Conservation (phyloP, 2,888 invertebrate species). For the Hirtodrosophila alboralis region DNA sequence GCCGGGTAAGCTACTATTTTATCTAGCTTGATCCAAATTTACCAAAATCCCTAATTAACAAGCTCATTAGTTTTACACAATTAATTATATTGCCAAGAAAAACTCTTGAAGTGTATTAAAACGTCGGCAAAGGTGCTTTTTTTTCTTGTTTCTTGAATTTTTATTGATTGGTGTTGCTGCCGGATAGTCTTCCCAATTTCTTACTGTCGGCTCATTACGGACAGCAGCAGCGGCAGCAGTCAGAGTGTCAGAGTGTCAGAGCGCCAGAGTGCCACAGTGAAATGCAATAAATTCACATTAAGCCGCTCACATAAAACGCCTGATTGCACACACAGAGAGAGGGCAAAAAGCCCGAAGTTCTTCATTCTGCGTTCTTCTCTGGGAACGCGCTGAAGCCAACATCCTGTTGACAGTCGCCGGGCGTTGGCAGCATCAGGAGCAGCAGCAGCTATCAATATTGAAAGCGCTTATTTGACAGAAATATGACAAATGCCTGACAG, state of each 20-base stretch:
- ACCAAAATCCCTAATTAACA: too few species aligned
- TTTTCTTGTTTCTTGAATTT: constrained; percentile 7
- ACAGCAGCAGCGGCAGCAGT: constrained; percentile 21
- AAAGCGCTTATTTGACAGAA: constrained; percentile 80
- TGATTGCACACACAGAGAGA: constrained; percentile 76
- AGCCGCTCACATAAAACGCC: constrained; percentile 78
- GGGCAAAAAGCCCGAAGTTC: too few species aligned
- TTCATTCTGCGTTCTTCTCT: constrained; percentile 8
- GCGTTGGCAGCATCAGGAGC: constrained; percentile 12
- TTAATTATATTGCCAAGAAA: too few species aligned
- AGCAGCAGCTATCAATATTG: constrained; percentile 73
- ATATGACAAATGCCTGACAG: constrained; percentile 81
- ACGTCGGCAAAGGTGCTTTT: too few species aligned
- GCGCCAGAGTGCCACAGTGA: constrained; percentile 30
- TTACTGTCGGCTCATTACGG: constrained; percentile 63
- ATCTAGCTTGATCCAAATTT: too few species aligned
- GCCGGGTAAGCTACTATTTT: too few species aligned
- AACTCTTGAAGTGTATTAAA: too few species aligned
- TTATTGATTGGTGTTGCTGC: constrained; percentile 44
- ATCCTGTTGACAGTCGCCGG: constrained; percentile 72
- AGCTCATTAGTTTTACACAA: too few species aligned
- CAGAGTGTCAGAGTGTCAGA: too few species aligned
- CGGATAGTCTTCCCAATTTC: constrained; percentile 23
- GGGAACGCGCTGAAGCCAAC: constrained; percentile 71
- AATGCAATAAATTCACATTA: constrained; percentile 76